Evolutionary conservation across 2,888 invertebrate genomes (phyloP), one percentile per base, ranked within the genome.

Genomic region (Brachyptera putata): DNA sequence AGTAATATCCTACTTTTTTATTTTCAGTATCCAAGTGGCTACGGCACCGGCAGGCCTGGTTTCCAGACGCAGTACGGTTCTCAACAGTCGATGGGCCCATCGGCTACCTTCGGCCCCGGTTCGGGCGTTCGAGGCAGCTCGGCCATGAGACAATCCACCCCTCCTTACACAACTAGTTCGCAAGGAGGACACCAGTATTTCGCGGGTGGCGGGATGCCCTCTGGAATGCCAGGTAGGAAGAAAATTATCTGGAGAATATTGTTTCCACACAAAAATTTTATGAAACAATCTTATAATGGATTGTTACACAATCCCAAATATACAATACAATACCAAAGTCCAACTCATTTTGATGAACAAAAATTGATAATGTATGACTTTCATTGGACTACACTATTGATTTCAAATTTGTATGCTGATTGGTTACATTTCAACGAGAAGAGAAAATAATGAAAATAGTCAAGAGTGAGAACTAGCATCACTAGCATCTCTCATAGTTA

Each of bases 61-160:
- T 86, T 85, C 71, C 84, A 83, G 69, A 80, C 78, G 34, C 86
- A 85, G 71, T 85, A 84, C 69, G 83, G 83, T 49, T 82, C 84
- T 43, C 85, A 86, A 69, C 84, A 72, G 68, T 73, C 72, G 53
- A 74, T 80, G 65, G 84, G 81, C 3, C 82, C 84, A 9, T 80
- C 79, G 57, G 79, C 79, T 3, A 81, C 79, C 68, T 83, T 83
- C 66, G 79, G 79, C 22, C 67, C 63, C 14, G 56, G 56, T 14
- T n/a, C 61, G 1, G 58, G 63, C 4, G 21, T 48, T 21, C 37
- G 61, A 18, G 61, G 30, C 71, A 72, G 43, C 73, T 34, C 53
- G 36, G 18, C 72, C 58, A 81, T 86, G 79, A 77, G 87, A 70
- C 86, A 87, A 73, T 78, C 84, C 13, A 85, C 86, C 49, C 87